Evolutionary conservation across 2,797 vertebrate genomes (phyloP), one percentile per base, ranked within the genome.

Genomic region (Anableps anableps): DNA sequence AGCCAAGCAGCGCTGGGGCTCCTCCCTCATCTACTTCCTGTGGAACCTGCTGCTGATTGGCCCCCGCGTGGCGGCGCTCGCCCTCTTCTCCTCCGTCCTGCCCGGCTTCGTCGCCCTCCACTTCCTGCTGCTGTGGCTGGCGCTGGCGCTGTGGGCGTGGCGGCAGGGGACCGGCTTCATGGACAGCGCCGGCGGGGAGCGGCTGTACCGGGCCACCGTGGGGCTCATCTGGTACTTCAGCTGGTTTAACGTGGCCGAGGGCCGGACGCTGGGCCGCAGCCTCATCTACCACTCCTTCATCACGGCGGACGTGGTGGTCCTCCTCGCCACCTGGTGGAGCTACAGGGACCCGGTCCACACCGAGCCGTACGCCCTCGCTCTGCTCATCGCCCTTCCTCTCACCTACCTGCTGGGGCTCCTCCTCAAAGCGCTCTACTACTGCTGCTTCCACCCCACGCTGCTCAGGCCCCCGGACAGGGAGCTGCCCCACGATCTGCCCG

Each of bases 141-240:
- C 88, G 3, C 95, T 99, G 21, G 88, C 96, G 53, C 0, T 96
- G 2, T 99, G 98, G 98, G 96, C 94, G 4, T 96, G 93, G 86
- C 85, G 89, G 13, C 98, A 99, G 94, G 85, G 84, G 76, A 99
- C 98, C 0, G 50, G 94, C 84, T 98, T 99, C 77, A 99, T 99
- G 98, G 97, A 97, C n/a, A 95, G 92, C 0, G 1, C 38, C 0
- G 45, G 71, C 0, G 95, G 96, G 0, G 98, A 99, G 91, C 94
- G 96, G 94, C 95, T 99, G 5, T 99, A 99, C 94, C 96, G 97
- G n/a, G 96, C 93, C 74, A 85, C 95, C 0, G 95, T 99, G 29
- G 98, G 97, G 0, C 91, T 97, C 64, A 97, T 99, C 78, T 97
- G 98, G 90, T 99, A 99, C 91, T 99, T 99, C 95, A 98, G 97